phyloP scores from a whole-genome alignment of 1,140 invertebrate genomes.

The Magallana ariakensis region DNA sequence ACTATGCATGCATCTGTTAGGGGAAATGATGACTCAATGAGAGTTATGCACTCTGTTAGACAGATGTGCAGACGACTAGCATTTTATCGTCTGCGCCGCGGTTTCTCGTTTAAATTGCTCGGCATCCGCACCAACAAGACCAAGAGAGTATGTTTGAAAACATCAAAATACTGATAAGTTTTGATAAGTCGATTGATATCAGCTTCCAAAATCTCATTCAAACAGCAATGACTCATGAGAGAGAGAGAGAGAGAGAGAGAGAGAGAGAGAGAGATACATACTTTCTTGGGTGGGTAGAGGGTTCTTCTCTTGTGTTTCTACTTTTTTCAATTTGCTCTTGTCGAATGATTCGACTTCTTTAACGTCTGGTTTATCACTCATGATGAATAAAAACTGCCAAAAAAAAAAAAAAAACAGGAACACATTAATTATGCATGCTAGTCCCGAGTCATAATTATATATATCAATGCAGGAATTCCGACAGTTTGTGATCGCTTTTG shows the following conservation, averaged over 20 bases:
- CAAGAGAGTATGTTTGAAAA: neutral
- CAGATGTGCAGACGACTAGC: slow-evolving; percentile 14
- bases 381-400: slow-evolving; percentile 59
- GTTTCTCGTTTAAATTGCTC: neutral
- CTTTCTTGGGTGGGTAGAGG: slow-evolving; percentile 96
- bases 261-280: slow-evolving; percentile 79
- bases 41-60: slow-evolving; percentile 2
- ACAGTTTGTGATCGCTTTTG: neutral
- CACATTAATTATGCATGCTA: slow-evolving; percentile 26
- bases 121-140: neutral
- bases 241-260: slow-evolving; percentile 9
- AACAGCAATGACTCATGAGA: neutral
- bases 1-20: slow-evolving; percentile 15
- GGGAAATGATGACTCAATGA: slow-evolving; percentile 22
- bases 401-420: neutral
- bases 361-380: slow-evolving; percentile 73
- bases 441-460: neutral
- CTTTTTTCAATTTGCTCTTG: slow-evolving; percentile 88
- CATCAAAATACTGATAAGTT: slow-evolving; percentile 4
- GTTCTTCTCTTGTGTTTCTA: slow-evolving; percentile 95
- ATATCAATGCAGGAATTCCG: neutral
- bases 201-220: neutral
- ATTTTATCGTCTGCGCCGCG: slow-evolving; percentile 13
- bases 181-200: neutral
- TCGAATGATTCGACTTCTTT: slow-evolving; percentile 76